Evolutionary conservation across 1,140 invertebrate genomes (phyloP), one percentile per base, ranked within the genome.

Genomic region (Mactra quadrangularis): DNA sequence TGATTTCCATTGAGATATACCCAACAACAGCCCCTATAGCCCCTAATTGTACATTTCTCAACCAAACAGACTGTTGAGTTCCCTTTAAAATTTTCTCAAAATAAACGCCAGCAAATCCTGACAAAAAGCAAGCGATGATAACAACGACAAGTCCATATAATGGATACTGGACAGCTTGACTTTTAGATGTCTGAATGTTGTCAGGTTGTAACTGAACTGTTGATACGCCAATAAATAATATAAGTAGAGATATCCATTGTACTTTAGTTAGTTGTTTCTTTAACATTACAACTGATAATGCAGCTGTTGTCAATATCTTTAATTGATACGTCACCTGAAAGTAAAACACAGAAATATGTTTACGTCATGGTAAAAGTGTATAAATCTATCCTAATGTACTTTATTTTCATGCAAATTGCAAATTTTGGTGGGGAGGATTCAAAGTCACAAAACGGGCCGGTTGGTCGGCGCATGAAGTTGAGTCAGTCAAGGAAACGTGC

Each of bases 41-140:
- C 76, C 95, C 94, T 29, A 96, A 87, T 83, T 96, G 95, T 47
- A 95, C 90, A 87, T 96, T 96, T 75, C 95, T 88, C 47, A 95
- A 92, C 94, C 99, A 99, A 0, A 99, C 95, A 0, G 98, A 98
- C 64, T 99, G 96, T 85, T 98, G 96, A 0, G 97, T 97, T 17
- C 92, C 94, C 92, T 93, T 99, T 0, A 99, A 94, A 86, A 99
- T 99, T 94, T 99, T 99, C 93, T 99, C 99, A 94, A 99, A 99
- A 92, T 99, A 99, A 86, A 99, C 98, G 29, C 99, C 99, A 22
- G 98, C 98, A 94, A 99, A 99, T 11, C 99, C 99, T 35, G 98
- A 99, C 53, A 99, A 94, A 82, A 97, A 95, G 92, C 98, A 99
- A 4, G 98, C 98, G 22, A 95, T 94, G 3, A 99, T 91, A 3